phyloP scores from a whole-genome alignment of 2,797 vertebrate genomes.

The Poeciliopsis paucimaculata region DNA sequence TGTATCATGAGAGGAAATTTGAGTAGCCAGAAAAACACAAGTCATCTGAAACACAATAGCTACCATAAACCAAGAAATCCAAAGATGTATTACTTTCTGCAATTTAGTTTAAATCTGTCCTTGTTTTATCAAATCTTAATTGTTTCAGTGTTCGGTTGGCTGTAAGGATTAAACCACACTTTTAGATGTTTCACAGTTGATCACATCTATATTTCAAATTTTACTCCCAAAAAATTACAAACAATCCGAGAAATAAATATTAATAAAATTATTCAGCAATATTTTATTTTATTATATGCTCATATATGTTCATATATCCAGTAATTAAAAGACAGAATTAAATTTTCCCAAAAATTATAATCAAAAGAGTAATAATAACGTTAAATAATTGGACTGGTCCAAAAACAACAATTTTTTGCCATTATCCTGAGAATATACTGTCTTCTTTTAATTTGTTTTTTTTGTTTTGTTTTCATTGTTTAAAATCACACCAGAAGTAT shows the following conservation, averaged over 20 bases:
- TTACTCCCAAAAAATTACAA: neutral
- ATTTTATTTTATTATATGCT: neutral
- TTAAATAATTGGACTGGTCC: neutral
- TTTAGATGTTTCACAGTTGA: neutral
- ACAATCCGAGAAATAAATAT: neutral
- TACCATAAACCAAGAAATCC: neutral
- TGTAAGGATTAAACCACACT: neutral
- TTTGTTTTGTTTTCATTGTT: neutral
- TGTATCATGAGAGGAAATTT: neutral
- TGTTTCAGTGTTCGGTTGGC: neutral
- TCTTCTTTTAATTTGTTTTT: too few species aligned
- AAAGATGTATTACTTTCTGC: neutral
- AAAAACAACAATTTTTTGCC: neutral
- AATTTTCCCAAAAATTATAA: neutral
- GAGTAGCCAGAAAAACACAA: neutral
- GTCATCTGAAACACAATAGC: neutral
- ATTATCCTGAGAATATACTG: too few species aligned
- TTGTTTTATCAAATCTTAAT: neutral
- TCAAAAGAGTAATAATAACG: neutral
- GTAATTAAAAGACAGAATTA: neutral
- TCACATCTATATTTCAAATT: neutral
- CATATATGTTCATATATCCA: neutral
- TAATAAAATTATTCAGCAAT: neutral
- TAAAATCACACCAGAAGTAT: too few species aligned
- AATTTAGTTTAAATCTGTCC: neutral